Evolutionary conservation across 1,140 invertebrate genomes (phyloP).

Genomic region (Branchinecta lindahli): DNA sequence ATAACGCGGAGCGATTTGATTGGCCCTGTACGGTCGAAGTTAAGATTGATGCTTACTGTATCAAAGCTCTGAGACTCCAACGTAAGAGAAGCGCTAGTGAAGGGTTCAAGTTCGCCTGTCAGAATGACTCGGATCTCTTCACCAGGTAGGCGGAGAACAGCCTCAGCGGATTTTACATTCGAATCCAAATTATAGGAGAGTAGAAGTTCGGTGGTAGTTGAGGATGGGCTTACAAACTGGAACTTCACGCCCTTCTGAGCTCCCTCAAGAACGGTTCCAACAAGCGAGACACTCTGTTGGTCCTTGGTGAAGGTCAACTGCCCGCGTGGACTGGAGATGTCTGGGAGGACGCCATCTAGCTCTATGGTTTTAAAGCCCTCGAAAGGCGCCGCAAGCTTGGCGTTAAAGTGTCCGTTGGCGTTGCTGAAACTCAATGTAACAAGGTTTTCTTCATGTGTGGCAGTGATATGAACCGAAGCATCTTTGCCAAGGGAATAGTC

Average conservation of each 20-base stretch:
- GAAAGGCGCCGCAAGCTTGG: not conserved
- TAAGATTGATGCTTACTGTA: constrained; percentile 3
- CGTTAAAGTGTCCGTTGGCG: not conserved
- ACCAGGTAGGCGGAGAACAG: not conserved
- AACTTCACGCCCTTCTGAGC: not conserved
- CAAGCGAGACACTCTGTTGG: not conserved
- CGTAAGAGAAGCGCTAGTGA: not conserved
- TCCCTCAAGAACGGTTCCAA: not conserved
- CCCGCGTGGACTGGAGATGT: not conserved
- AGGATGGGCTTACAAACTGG: not conserved
- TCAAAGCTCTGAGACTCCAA: constrained; percentile 12
- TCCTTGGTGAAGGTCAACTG: not conserved
- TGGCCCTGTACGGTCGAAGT: not conserved
- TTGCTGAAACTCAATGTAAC: not conserved
- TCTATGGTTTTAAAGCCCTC: not conserved
- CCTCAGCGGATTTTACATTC: not conserved
- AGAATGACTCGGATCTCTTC: not conserved
- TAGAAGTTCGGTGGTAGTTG: not conserved
- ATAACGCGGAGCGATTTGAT: constrained; percentile 11
- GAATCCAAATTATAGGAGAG: not conserved
- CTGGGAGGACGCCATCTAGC: not conserved
- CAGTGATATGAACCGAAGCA: not conserved
- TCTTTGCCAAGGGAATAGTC: not conserved
- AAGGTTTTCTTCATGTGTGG: not conserved
- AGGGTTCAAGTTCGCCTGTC: not conserved